A percentile compares a stretch with the other conserved stretches of the same genome.
phyloP scores from a whole-genome alignment of 2,888 invertebrate genomes.

The Boloria selene region DNA sequence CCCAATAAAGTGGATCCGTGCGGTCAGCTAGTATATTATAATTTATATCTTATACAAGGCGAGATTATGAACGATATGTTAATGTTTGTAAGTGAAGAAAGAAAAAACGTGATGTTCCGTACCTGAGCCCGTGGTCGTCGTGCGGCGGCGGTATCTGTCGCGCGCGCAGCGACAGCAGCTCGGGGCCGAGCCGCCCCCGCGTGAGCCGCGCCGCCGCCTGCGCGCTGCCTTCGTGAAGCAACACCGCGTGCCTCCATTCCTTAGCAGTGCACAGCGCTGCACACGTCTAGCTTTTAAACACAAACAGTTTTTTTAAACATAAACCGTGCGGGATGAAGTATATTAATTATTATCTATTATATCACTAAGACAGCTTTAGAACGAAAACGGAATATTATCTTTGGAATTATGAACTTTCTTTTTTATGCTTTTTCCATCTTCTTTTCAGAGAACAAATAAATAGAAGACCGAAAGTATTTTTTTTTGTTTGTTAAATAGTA shows the following conservation, averaged over 20 bases:
- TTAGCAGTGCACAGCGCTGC: conserved; percentile 58
- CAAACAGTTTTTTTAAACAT: background rate
- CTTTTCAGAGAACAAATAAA: too few species aligned
- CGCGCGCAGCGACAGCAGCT: conserved; percentile 51
- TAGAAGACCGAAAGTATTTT: too few species aligned
- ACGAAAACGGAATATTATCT: too few species aligned
- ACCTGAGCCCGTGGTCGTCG: conserved; percentile 63
- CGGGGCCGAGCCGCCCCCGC: conserved; percentile 45
- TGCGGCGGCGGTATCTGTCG: conserved; percentile 61
- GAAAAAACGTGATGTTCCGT: background rate
- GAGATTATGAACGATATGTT: background rate
- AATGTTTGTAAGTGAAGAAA: background rate
- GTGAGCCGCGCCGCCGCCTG: conserved; percentile 41
- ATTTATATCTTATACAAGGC: too few species aligned
- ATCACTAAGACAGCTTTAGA: too few species aligned
- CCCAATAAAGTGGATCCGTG: too few species aligned
- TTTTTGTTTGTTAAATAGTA: too few species aligned
- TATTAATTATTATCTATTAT: background rate
- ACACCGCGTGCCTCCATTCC: conserved; percentile 65
- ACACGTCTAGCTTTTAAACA: conserved; percentile 49
- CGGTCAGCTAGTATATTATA: too few species aligned
- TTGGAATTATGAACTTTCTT: too few species aligned
- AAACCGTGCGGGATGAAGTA: background rate
- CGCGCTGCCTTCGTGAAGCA: conserved; percentile 67
- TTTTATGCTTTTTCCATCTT: too few species aligned